Evolutionary conservation across 2,797 vertebrate species (phyloP).

Genomic region (Tadarida brasiliensis): DNA sequence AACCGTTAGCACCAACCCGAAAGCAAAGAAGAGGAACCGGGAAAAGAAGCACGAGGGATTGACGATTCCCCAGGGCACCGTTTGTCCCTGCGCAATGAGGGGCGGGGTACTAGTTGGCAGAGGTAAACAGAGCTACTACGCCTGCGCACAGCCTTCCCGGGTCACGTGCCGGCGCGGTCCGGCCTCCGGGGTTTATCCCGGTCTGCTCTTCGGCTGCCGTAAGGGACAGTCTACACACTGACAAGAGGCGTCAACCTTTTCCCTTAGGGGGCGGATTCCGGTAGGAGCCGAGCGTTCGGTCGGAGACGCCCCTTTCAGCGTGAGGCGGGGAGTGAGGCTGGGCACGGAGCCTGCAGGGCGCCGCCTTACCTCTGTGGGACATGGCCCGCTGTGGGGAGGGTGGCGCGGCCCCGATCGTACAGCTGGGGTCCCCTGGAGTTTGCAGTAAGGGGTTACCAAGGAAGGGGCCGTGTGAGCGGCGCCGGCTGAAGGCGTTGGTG

Average conservation of each 20-base stretch:
- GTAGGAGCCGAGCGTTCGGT: neutral
- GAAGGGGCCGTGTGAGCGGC: slow-evolving; percentile 85
- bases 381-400: slow-evolving; percentile 82
- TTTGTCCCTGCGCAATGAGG: accelerated
- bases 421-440: slow-evolving; percentile 20
- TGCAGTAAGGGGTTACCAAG: slow-evolving; percentile 80
- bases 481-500: slow-evolving; percentile 89
- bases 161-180: slow-evolving; percentile 23
- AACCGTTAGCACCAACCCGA: neutral
- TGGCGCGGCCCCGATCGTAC: neutral
- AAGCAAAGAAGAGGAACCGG: no score
- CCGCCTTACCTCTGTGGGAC: neutral
- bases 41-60: accelerated
- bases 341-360: accelerated
- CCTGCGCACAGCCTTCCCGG: slow-evolving; percentile 46
- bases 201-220: accelerated
- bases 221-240: neutral
- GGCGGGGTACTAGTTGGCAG: accelerated
- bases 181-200: accelerated
- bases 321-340: neutral
- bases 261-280: neutral
- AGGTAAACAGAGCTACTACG: slow-evolving; percentile 40
- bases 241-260: neutral
- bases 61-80: accelerated
- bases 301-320: slow-evolving; percentile 41